Conservation (phyloP, 2,888 invertebrate species). For the Amphipyra berbera region DNA sequence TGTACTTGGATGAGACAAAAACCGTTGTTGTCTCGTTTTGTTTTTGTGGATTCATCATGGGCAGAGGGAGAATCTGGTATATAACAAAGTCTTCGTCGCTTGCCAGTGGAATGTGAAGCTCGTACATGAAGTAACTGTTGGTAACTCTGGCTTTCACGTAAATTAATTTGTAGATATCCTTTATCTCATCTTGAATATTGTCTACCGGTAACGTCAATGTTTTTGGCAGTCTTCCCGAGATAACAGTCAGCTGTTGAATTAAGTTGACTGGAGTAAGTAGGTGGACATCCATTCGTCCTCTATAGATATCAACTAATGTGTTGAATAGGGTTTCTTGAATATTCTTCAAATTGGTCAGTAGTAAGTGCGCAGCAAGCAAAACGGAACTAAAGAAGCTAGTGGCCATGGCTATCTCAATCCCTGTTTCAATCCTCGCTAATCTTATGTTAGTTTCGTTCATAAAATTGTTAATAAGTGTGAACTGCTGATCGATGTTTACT, state of each 20-base stretch:
- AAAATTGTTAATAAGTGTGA: slow-evolving; percentile 4
- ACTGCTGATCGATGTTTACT: slow-evolving; percentile 5
- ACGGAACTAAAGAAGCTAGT: slow-evolving; percentile 17
- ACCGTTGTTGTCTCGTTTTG: background rate
- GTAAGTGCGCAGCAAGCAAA: slow-evolving; percentile 3
- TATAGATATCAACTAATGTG: slow-evolving; percentile 11
- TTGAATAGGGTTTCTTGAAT: slow-evolving; percentile 18
- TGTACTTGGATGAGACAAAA: slow-evolving; percentile 4
- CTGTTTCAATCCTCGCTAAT: slow-evolving; percentile 4
- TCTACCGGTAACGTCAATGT: slow-evolving; percentile 7
- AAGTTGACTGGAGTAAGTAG: slow-evolving; percentile 10
- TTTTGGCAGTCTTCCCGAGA: slow-evolving; percentile 9
- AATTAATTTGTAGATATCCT: slow-evolving; percentile 9
- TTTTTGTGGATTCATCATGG: background rate
- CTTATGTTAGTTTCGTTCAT: slow-evolving; percentile 7
- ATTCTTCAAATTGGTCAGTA: slow-evolving; percentile 7
- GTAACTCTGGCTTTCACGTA: slow-evolving; percentile 16
- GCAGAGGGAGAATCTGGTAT: slow-evolving; percentile 6
- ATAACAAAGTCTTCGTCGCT: slow-evolving; percentile 9
- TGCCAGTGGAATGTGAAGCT: slow-evolving; percentile 10
- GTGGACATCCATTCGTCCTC: slow-evolving; percentile 18
- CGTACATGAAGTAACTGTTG: slow-evolving; percentile 14
- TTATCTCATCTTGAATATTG: slow-evolving; percentile 6
- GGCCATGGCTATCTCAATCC: slow-evolving; percentile 3
- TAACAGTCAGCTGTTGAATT: slow-evolving; percentile 7